phyloP scores from a whole-genome alignment of 2,113 vertebrate genomes.

The Grus americana region DNA sequence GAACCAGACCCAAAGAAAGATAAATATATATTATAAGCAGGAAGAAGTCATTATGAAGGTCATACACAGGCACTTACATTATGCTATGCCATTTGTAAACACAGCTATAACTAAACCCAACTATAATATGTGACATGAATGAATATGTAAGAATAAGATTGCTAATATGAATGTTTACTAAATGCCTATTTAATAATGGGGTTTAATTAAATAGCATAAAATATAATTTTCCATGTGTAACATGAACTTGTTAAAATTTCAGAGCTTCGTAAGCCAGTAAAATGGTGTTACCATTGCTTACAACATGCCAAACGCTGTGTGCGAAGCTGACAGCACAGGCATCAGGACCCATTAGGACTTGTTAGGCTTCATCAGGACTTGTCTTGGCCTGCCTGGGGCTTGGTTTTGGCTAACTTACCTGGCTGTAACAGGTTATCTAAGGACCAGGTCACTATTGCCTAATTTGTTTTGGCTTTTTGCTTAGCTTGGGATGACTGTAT shows the following conservation, averaged over 20 bases:
- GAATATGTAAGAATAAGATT: slow-evolving; percentile 14
- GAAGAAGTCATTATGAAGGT: background rate
- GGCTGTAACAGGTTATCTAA: background rate
- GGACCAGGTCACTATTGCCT: background rate
- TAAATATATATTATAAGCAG: background rate
- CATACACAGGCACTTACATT: background rate
- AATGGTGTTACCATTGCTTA: background rate
- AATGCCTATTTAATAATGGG: slow-evolving; percentile 54
- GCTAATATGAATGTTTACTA: slow-evolving; percentile 9
- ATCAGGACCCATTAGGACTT: background rate
- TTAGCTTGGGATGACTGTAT: background rate
- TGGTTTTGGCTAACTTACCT: background rate
- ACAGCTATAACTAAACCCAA: background rate
- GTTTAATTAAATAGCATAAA: slow-evolving; percentile 58
- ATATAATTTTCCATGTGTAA: slow-evolving; percentile 4
- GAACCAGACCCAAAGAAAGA: background rate
- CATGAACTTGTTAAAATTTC: background rate
- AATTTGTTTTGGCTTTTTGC: background rate
- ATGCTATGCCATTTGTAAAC: background rate
- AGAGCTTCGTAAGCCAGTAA: background rate
- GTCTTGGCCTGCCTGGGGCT: background rate
- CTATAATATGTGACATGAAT: slow-evolving; percentile 17
- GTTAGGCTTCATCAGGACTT: background rate
- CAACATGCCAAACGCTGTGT: background rate
- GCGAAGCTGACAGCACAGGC: background rate